A percentile compares a stretch with the other conserved stretches of the same genome.
Evolutionary conservation across 2,113 vertebrate genomes (phyloP).

Genomic region (Amblyornis subalaris): DNA sequence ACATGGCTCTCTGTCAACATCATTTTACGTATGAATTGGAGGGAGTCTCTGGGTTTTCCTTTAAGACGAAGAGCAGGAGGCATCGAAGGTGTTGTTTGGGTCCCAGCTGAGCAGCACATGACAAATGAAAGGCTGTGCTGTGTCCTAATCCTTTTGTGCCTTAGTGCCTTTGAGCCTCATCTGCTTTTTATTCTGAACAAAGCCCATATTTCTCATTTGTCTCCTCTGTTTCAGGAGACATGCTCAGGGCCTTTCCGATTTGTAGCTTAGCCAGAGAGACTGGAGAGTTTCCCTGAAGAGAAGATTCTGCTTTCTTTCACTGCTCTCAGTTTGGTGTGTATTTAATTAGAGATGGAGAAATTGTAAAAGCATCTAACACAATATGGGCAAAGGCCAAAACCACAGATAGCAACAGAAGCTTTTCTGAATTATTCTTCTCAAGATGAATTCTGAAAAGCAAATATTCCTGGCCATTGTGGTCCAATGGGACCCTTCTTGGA

Average conservation of each 20-base stretch:
- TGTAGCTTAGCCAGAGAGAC: neutral
- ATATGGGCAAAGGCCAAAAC: neutral
- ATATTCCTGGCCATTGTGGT: neutral
- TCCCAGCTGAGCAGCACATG: neutral
- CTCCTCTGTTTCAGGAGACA: neutral
- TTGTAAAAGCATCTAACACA: neutral
- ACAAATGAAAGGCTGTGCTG: conserved; percentile 1
- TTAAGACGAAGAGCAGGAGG: neutral
- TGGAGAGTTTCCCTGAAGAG: neutral
- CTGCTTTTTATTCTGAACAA: conserved; percentile 14
- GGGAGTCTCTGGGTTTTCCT: neutral
- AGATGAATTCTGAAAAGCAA: neutral
- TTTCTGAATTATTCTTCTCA: neutral
- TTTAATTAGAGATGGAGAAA: neutral
- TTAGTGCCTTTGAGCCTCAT: neutral
- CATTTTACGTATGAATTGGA: neutral
- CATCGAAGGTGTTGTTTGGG: neutral
- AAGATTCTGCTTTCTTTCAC: neutral
- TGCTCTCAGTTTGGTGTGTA: neutral
- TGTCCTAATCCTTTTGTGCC: conserved; percentile 28
- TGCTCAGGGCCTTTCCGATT: neutral
- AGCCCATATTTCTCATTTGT: conserved; percentile 9
- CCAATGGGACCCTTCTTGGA: neutral
- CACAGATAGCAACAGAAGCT: neutral
- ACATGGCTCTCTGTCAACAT: neutral